Conservation (phyloP, 2,888 invertebrate genomes). For the Drosophila rubida region DNA sequence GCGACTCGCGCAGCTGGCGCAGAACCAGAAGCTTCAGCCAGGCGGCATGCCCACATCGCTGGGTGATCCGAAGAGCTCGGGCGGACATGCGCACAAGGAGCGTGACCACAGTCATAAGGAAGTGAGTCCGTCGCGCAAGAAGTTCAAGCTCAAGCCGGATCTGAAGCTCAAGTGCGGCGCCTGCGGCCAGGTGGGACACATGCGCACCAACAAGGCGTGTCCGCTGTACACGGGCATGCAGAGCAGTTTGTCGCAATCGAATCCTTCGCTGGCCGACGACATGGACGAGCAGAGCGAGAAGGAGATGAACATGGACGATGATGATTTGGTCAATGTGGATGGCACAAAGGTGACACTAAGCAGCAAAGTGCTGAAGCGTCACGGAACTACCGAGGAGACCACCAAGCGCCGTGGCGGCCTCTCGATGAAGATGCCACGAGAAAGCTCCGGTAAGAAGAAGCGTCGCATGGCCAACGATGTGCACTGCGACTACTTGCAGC, state of each 20-base stretch:
- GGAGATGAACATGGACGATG: slow-evolving; percentile 89
- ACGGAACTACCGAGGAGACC: slow-evolving; percentile 89
- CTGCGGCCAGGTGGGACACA: slow-evolving; percentile 90
- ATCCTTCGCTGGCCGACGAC: slow-evolving; percentile 91
- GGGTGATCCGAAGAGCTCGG: slow-evolving; percentile 84
- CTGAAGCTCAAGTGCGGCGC: slow-evolving; percentile 98
- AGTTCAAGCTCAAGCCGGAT: slow-evolving; percentile 94
- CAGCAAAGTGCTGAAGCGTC: slow-evolving; percentile 93
- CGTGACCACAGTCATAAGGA: slow-evolving; percentile 85
- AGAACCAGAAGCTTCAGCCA: slow-evolving; percentile 83
- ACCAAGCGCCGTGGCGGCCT: slow-evolving; percentile 90
- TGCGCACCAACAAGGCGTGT: slow-evolving; percentile 97
- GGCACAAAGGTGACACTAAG: slow-evolving; percentile 97
- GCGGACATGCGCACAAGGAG: slow-evolving; percentile 81
- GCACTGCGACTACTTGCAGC: slow-evolving; percentile 95
- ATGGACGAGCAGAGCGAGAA: slow-evolving; percentile 93
- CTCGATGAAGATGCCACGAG: slow-evolving; percentile 91
- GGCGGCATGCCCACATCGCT: slow-evolving; percentile 84
- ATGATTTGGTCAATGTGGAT: slow-evolving; percentile 96
- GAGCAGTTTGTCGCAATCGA: slow-evolving; percentile 87
- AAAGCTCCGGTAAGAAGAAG: slow-evolving; percentile 88
- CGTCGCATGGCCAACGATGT: slow-evolving; percentile 88
- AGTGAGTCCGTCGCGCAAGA: slow-evolving; percentile 89
- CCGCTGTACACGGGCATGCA: slow-evolving; percentile 93
- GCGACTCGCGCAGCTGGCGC: slow-evolving; percentile 86